A percentile compares a stretch with the other conserved stretches of the same genome.
These are phyloP conservation scores for Pogonophryne albipinna DNA, from an alignment of 2,797 vertebrate species.

Conservation along the genomic window DNA sequence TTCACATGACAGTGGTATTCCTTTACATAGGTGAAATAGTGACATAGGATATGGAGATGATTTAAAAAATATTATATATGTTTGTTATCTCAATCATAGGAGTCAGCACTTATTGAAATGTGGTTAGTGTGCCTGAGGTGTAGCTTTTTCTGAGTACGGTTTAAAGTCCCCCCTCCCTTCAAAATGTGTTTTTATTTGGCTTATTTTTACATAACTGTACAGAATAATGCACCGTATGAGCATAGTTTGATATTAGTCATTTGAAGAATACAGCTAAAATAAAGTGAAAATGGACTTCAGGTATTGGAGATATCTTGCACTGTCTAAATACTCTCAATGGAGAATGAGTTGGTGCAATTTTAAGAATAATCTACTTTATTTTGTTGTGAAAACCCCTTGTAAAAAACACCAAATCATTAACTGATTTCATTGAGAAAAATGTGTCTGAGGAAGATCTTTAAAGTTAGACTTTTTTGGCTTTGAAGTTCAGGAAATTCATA, in stretches of 20 bases:
- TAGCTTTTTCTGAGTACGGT: not conserved
- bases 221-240: not conserved
- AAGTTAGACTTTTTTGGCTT: not conserved
- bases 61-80: not conserved
- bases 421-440: not conserved
- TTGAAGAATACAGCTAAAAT: not conserved
- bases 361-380: not conserved
- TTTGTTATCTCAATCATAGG: not conserved
- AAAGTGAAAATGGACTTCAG: not conserved
- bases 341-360: not conserved
- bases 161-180: not conserved
- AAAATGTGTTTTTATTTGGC: too few species aligned
- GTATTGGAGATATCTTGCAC: not conserved
- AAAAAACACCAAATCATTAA: not conserved
- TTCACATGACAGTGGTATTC: not conserved
- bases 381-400: not conserved
- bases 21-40: not conserved
- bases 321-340: not conserved
- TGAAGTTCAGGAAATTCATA: not conserved
- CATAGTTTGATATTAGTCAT: not conserved
- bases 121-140: not conserved
- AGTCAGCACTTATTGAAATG: constrained; percentile 3
- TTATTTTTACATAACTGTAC: not conserved
- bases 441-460: not conserved
- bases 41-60: not conserved